Evolutionary conservation across 2,888 invertebrate genomes (phyloP).

Genomic region (Pseudococcus viburni): DNA sequence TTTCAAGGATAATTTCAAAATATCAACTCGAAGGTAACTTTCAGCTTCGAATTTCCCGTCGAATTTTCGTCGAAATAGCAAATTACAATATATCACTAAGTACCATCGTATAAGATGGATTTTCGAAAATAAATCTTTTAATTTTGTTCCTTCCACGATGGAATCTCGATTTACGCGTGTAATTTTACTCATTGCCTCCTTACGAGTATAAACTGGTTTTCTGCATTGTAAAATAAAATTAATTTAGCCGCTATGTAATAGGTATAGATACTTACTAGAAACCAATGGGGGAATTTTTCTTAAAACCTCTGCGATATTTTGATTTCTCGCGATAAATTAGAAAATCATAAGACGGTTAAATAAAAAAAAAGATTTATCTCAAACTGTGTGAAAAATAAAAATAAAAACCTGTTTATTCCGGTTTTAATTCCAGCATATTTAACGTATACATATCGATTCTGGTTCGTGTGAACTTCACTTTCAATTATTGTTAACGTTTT

Average conservation of each 20-base stretch:
- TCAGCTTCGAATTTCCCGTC: not conserved
- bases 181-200: not conserved
- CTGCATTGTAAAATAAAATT: not conserved
- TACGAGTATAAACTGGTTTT: slow-evolving; percentile 34
- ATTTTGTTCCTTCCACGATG: not conserved
- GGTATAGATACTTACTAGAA: not conserved
- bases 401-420: slow-evolving; percentile 47
- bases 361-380: not conserved
- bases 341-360: slow-evolving; percentile 42
- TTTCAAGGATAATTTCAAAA: slow-evolving; percentile 2
- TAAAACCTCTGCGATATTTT: not conserved
- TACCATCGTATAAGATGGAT: not conserved
- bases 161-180: not conserved
- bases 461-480: slow-evolving; percentile 46
- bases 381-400: slow-evolving; percentile 20
- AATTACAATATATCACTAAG: not conserved
- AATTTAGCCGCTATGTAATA: not conserved
- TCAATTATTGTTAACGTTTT: slow-evolving; percentile 37
- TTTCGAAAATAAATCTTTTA: not conserved
- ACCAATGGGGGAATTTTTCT: not conserved
- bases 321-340: slow-evolving; percentile 45
- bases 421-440: slow-evolving; percentile 36
- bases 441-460: slow-evolving; percentile 28
- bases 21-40: not conserved
- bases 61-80: not conserved